Conservation (phyloP, 2,888 invertebrate species). For the Amphipyra tragopoginis region DNA sequence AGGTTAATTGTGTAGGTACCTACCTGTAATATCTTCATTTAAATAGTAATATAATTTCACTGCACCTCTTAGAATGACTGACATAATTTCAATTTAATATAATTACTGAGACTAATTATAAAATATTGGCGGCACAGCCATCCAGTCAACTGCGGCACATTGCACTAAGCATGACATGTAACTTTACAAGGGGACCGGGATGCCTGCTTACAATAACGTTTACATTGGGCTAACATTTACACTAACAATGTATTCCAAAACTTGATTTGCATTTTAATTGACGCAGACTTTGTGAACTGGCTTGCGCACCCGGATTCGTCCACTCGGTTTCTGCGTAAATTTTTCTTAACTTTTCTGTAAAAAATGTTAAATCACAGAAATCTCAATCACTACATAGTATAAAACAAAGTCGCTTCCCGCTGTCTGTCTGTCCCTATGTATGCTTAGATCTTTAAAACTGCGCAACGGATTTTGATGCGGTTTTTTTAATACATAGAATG, state of each 20-base stretch:
- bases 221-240: slow-evolving; percentile 14
- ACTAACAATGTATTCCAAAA: slow-evolving; percentile 30
- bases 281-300: slow-evolving; percentile 3
- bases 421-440: too few species aligned
- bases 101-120: slow-evolving; percentile 17
- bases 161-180: slow-evolving; percentile 27
- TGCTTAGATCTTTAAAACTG: too few species aligned
- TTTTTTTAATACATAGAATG: too few species aligned
- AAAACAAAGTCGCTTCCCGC: too few species aligned
- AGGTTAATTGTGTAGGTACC: too few species aligned
- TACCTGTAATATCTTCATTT: slow-evolving; percentile 84
- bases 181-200: slow-evolving; percentile 12
- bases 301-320: neutral
- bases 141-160: slow-evolving; percentile 3
- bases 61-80: slow-evolving; percentile 75
- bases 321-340: neutral
- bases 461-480: too few species aligned
- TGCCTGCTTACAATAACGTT: neutral
- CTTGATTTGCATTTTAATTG: slow-evolving; percentile 2
- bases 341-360: neutral
- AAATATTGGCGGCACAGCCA: slow-evolving; percentile 1
- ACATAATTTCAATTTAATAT: slow-evolving; percentile 65
- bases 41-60: slow-evolving; percentile 79
- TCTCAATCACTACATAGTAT: too few species aligned
- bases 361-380: too few species aligned